Base-by-base conservation (phyloP, 2,888 invertebrate genomes). In the Rhagophthalmus giganteus region DNA sequence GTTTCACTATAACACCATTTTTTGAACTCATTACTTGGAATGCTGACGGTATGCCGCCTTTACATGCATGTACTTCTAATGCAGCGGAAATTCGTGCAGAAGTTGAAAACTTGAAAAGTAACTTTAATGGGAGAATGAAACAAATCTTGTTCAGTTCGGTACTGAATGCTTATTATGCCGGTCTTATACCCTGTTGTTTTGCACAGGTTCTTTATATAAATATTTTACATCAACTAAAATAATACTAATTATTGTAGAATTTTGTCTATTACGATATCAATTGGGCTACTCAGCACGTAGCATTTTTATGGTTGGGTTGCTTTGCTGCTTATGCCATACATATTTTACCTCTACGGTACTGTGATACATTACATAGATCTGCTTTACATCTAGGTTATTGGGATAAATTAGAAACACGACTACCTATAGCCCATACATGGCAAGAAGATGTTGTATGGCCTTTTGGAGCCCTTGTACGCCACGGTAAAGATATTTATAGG, bases 121-220 rank as follows among this genome's bases (percentile, higher is more conserved):
- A 96, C 74, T 95, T 97, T 68, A 95, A 95, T 71, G 81, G 84
- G 57, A 79, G 96, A 25, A 81, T 96, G 66, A 94, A 94, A 74
- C 90, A 92, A 74, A 87, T 94, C 46, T 78, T 97, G 5, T 75
- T 76, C 47, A 83, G 87, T 59, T 90, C 94, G 0, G 81, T 94
- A 30, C 74, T 90, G 3, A 89, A 88, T 62, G 89, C 93, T 0
- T 95, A 94, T 71, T 94, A 93, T 71, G 85, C 90, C 28, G 88
- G 91, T 46, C 88, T 94, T 68, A 83, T 95, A 48, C 95, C 95
- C 0, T 88, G 91, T 66, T 88, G 90, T 70, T 93, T 95, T 79
- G 88, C 91, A 20, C 89, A 90, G 79, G 91, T 90, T 75, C 66
- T 2, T 9, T 40, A 33, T 27, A 38, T 11, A 25, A 34, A 39